These are phyloP conservation scores for Astur gentilis DNA, from an alignment of 2,113 vertebrate species.

Conservation along the genomic window DNA sequence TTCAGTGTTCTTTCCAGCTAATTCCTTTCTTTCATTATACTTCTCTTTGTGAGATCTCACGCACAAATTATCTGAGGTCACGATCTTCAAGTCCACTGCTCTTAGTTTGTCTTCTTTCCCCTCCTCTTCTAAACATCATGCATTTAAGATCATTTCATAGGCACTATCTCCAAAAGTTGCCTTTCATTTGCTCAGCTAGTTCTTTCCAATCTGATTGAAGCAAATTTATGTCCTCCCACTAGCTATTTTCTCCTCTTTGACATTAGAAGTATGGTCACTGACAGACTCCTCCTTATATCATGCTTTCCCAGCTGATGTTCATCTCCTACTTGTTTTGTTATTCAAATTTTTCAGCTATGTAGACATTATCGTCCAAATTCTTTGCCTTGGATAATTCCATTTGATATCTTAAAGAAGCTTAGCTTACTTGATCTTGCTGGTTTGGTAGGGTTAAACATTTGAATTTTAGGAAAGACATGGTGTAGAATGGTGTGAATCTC, in stretches of 20 bases:
- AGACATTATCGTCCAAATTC: not conserved
- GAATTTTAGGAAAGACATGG: not conserved
- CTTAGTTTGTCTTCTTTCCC: not conserved
- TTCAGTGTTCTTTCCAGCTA: not conserved
- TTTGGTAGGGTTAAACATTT: not conserved
- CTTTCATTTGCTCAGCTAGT: not conserved
- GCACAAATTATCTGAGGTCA: not conserved
- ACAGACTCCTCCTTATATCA: not conserved
- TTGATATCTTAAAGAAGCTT: not conserved
- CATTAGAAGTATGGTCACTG: not conserved
- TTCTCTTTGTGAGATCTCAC: not conserved
- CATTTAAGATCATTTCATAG: not conserved
- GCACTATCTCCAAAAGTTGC: not conserved
- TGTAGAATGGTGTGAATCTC: not conserved
- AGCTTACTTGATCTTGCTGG: not conserved
- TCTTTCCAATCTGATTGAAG: not conserved
- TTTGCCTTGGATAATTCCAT: not conserved
- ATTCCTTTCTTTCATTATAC: not conserved
- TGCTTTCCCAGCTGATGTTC: not conserved
- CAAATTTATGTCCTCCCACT: not conserved
- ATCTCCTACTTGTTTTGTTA: not conserved
- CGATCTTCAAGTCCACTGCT: not conserved
- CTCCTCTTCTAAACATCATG: not conserved
- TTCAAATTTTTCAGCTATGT: not conserved
- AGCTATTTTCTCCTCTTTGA: not conserved